Conservation (phyloP, 2,113 vertebrate species). For the Rhinolophus ferrumequinum region DNA sequence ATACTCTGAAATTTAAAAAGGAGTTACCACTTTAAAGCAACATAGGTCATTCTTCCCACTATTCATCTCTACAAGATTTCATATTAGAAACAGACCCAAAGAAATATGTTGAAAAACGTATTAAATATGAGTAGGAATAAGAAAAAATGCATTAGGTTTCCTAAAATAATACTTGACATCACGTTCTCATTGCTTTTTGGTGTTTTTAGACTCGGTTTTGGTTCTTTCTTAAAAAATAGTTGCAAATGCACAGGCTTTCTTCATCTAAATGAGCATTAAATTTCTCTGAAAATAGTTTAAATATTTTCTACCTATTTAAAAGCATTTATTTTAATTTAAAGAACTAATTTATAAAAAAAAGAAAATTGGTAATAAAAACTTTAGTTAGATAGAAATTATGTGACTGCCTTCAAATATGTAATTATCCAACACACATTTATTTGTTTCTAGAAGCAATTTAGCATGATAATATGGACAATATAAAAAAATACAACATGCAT, state of each 20-base stretch:
- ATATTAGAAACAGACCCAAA: background rate
- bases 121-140: background rate
- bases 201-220: background rate
- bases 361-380: background rate
- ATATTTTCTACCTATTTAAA: background rate
- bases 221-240: background rate
- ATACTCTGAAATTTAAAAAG: slow-evolving; percentile 5
- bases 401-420: background rate
- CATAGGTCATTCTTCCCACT: background rate
- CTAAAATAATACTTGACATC: background rate
- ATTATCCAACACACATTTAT: background rate
- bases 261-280: slow-evolving; percentile 2
- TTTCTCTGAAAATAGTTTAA: background rate
- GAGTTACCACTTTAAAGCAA: background rate
- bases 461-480: background rate
- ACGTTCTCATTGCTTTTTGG: background rate
- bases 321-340: background rate
- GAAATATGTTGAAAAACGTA: background rate
- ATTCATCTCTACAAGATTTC: background rate
- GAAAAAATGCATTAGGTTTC: background rate
- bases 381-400: background rate
- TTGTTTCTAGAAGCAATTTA: background rate
- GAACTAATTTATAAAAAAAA: background rate
- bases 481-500: background rate
- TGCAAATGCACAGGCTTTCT: background rate